Percentiles rank a stretch among this genome's conserved stretches.
Conservation (phyloP, 2,797 vertebrate genomes). For the Enteromius unitaeniatus region DNA sequence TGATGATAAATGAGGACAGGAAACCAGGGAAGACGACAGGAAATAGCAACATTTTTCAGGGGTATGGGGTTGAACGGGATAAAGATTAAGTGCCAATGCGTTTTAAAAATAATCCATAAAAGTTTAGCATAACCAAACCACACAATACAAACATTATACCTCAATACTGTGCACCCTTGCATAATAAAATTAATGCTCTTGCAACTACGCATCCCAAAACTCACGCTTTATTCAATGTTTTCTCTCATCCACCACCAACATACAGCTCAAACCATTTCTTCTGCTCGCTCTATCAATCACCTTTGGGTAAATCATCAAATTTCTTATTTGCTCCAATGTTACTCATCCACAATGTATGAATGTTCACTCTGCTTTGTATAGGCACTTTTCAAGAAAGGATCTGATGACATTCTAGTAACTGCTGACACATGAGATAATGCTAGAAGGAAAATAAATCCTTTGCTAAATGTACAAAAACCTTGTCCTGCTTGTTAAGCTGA, state of each 20-base stretch:
- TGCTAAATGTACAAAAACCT: background rate
- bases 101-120: background rate
- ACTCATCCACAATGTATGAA: background rate
- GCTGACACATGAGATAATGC: background rate
- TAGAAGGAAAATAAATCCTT: background rate
- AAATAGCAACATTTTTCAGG: background rate
- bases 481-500: background rate
- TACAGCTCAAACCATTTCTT: background rate
- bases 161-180: background rate
- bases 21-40: constrained; percentile 35
- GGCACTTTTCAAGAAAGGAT: background rate
- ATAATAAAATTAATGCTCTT: background rate
- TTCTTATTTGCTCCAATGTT: background rate
- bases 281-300: background rate
- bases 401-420: background rate
- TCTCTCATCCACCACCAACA: background rate
- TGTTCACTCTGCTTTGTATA: background rate
- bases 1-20: constrained; percentile 21
- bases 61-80: constrained; percentile 29
- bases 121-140: background rate
- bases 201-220: background rate
- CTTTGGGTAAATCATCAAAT: background rate
- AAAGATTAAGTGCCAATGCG: background rate
- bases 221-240: background rate
- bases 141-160: background rate